Conservation (phyloP, 2,888 invertebrate species). For the Tineola bisselliella region DNA sequence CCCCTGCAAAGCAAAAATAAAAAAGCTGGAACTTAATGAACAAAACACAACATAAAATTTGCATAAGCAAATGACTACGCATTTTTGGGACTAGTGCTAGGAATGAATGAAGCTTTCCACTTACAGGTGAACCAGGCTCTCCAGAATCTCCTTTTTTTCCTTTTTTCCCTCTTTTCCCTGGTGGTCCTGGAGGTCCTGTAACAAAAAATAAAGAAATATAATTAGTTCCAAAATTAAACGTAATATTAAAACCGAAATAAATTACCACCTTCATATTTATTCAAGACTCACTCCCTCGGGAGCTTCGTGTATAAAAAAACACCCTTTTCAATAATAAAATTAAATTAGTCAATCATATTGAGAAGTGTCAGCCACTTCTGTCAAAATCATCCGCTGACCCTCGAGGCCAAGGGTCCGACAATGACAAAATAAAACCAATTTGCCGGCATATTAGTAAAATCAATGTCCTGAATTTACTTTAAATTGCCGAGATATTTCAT, state of each 20-base stretch:
- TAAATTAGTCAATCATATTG: neutral
- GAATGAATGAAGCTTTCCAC: conserved; percentile 33
- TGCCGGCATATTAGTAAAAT: neutral
- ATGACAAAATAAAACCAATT: neutral
- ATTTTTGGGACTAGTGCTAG: neutral
- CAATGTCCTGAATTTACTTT: neutral
- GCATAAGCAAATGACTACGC: neutral
- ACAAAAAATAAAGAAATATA: conserved; percentile 21
- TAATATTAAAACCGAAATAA: too few species aligned
- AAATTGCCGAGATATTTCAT: too few species aligned
- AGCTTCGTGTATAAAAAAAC: too few species aligned
- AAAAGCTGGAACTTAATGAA: conserved; percentile 21
- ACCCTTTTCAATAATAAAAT: too few species aligned
- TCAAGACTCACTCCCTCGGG: too few species aligned
- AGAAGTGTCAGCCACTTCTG: neutral
- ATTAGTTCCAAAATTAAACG: too few species aligned
- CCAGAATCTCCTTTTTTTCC: conserved; percentile 90
- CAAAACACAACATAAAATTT: neutral
- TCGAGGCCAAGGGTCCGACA: neutral
- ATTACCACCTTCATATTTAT: too few species aligned
- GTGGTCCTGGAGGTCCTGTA: conserved; percentile 83
- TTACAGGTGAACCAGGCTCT: conserved; percentile 82
- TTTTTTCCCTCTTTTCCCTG: conserved; percentile 88
- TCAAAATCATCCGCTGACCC: neutral
- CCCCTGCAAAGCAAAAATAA: conserved; percentile 70